Evolutionary conservation across 1,140 invertebrate species (phyloP).

Genomic region (Caenorhabditis remanei): DNA sequence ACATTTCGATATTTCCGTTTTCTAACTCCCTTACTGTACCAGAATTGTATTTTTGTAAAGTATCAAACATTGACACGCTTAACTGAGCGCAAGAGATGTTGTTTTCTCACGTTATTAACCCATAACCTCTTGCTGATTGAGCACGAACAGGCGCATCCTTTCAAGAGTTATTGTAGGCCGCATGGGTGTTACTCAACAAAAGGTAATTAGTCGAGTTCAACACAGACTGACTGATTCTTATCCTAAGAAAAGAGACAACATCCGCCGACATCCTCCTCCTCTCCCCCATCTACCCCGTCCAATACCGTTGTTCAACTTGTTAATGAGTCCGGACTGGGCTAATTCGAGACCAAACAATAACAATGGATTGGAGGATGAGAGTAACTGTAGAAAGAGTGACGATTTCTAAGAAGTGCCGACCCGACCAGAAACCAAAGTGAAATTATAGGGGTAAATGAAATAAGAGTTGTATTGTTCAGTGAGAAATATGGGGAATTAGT

Average conservation of each 20-base stretch:
- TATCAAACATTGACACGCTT: not conserved
- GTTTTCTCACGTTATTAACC: conserved; percentile 45
- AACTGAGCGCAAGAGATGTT: not conserved
- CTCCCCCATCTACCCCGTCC: not conserved
- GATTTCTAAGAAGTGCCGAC: not conserved
- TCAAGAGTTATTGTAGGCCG: not conserved
- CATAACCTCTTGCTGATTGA: conserved; percentile 34
- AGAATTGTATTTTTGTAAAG: too few species aligned
- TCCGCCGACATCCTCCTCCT: conserved; percentile 20
- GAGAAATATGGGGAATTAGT: conserved; percentile 4
- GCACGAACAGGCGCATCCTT: conserved; percentile 46
- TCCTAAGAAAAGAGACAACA: conserved; percentile 19
- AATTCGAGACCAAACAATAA: conserved; percentile 44
- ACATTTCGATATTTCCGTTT: too few species aligned
- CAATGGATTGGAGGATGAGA: conserved; percentile 1
- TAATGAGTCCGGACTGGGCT: conserved; percentile 53
- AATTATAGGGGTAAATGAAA: conserved; percentile 27
- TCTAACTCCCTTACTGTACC: too few species aligned
- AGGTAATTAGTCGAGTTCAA: conserved; percentile 50
- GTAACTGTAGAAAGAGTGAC: not conserved
- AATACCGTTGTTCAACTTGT: conserved; percentile 30
- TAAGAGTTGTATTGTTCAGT: not conserved
- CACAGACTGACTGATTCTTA: not conserved
- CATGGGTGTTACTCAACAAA: conserved; percentile 38
- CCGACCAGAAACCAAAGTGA: not conserved